These are phyloP conservation scores for Cheilosia urbana DNA, from an alignment of 2,888 invertebrate genomes.

Conservation along the genomic window DNA sequence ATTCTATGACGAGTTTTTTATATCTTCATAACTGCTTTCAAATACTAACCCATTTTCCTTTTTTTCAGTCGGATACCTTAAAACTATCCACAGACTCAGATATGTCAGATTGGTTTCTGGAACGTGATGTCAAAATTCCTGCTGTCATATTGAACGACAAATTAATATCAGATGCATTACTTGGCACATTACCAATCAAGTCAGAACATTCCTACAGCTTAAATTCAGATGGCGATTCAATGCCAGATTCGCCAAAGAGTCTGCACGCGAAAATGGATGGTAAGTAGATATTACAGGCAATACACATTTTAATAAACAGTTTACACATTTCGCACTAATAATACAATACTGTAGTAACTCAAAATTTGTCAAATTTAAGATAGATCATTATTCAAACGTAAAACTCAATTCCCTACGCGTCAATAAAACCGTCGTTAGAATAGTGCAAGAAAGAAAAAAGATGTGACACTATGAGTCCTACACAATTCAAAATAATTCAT, in stretches of 20 bases:
- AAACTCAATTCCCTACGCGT: too few relatives aligned
- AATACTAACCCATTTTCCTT: constrained; percentile 1
- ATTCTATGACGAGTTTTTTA: too few relatives aligned
- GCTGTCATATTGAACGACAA: constrained; percentile 93
- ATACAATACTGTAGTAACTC: too few relatives aligned
- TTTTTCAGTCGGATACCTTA: constrained; percentile 87
- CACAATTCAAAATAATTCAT: too few relatives aligned
- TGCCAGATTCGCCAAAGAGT: constrained; percentile 88
- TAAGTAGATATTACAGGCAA: constrained; percentile 82
- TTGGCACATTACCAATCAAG: constrained; percentile 92
- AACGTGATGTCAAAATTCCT: constrained; percentile 87
- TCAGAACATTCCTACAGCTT: constrained; percentile 96
- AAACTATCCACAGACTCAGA: constrained; percentile 87
- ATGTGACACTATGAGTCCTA: too few relatives aligned
- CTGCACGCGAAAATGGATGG: constrained; percentile 90
- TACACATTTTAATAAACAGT: neutral
- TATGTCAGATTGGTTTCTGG: constrained; percentile 89
- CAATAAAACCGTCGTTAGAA: too few relatives aligned
- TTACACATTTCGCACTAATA: too few relatives aligned
- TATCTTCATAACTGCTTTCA: constrained; percentile 64
- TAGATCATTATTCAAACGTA: too few relatives aligned
- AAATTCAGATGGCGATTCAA: constrained; percentile 89
- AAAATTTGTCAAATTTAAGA: too few relatives aligned
- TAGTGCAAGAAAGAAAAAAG: too few relatives aligned
- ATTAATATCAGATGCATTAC: constrained; percentile 88